phyloP scores from a whole-genome alignment of 2,113 vertebrate genomes.

The Recurvirostra avosetta region DNA sequence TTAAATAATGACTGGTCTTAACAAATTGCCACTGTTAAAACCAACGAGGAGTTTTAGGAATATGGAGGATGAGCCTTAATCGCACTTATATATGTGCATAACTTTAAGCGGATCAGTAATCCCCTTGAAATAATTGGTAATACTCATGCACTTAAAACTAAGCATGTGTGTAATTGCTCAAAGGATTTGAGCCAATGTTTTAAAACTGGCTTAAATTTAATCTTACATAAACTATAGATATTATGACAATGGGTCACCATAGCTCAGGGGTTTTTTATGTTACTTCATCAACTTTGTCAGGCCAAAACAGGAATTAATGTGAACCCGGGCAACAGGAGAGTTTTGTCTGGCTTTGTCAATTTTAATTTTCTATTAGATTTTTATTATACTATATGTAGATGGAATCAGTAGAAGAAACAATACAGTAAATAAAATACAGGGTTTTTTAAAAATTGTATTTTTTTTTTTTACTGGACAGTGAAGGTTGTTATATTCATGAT shows the following conservation, averaged over 20 bases:
- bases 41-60: background rate
- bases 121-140: conserved; percentile 20
- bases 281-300: background rate
- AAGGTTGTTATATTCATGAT: background rate
- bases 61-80: background rate
- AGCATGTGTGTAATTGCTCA: conserved; percentile 23
- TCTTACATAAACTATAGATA: background rate
- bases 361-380: background rate
- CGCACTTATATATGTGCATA: background rate
- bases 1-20: conserved; percentile 24
- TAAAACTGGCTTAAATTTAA: background rate
- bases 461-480: background rate
- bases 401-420: background rate
- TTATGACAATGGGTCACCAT: background rate
- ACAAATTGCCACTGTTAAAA: conserved; percentile 7
- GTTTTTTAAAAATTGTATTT: background rate
- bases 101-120: conserved; percentile 25
- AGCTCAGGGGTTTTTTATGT: background rate
- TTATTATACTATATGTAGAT: background rate
- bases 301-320: background rate
- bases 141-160: background rate
- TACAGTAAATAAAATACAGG: background rate
- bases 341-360: background rate
- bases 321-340: background rate
- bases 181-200: background rate